Evolutionary conservation across 2,888 invertebrate genomes (phyloP).

Genomic region (Lasioglossum calceatum): DNA sequence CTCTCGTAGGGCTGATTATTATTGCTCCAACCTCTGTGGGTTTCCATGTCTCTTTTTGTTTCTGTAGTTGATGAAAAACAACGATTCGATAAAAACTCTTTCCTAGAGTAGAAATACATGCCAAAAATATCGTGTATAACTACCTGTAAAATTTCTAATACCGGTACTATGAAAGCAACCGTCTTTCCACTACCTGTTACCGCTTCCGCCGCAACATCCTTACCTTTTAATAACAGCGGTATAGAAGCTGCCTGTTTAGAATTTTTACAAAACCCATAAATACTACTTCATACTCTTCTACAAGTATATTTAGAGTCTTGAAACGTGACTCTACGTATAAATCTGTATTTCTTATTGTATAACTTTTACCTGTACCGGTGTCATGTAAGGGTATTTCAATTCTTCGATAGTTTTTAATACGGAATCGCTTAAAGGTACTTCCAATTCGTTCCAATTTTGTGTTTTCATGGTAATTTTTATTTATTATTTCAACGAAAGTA

Average conservation of each 20-base stretch:
- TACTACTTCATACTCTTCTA: not conserved
- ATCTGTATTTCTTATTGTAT: not conserved
- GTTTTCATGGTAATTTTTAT: conserved; percentile 73
- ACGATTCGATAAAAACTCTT: not conserved
- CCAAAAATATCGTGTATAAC: conserved; percentile 1
- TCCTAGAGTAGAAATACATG: not conserved
- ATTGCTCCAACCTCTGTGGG: conserved; percentile 93
- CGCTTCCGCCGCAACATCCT: conserved; percentile 99
- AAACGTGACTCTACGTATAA: not conserved
- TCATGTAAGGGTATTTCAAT: conserved; percentile 86
- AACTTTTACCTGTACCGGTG: conserved; percentile 86
- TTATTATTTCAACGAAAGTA: not conserved
- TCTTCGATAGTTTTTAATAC: conserved; percentile 85
- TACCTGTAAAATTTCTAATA: conserved; percentile 92
- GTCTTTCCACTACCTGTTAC: conserved; percentile 99
- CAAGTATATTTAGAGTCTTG: not conserved
- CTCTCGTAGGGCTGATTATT: conserved; percentile 97
- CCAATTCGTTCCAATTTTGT: conserved; percentile 85
- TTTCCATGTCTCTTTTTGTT: conserved; percentile 87
- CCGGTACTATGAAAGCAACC: conserved; percentile 96
- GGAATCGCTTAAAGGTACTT: conserved; percentile 83
- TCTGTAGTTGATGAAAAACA: conserved; percentile 78
- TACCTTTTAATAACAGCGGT: conserved; percentile 93
- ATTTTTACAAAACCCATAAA: conserved; percentile 36
- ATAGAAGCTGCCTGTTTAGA: conserved; percentile 91